These are phyloP conservation scores for Trachelus iudaicus DNA, from an alignment of 2,888 invertebrate genomes.

Conservation along the genomic window DNA sequence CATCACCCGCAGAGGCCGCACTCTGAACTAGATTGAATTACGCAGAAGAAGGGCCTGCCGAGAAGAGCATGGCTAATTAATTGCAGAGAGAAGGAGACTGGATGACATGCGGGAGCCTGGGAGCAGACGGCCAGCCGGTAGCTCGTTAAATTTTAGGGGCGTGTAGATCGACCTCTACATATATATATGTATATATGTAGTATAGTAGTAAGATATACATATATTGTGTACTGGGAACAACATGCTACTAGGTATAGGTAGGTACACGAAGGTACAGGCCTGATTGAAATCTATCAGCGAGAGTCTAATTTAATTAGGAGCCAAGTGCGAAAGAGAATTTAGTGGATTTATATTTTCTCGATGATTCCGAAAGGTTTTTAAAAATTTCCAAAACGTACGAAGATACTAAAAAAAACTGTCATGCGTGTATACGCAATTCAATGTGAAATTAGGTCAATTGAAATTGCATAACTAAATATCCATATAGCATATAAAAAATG, in stretches of 20 bases:
- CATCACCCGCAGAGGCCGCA: slow-evolving; percentile 1
- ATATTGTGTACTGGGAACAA: slow-evolving; percentile 12
- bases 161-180: slow-evolving; percentile 33
- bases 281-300: slow-evolving; percentile 52
- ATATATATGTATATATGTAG: not conserved
- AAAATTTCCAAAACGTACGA: not conserved
- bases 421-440: not conserved
- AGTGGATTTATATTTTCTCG: not conserved
- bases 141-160: slow-evolving; percentile 52
- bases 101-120: slow-evolving; percentile 42
- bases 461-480: not conserved
- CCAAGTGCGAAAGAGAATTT: slow-evolving; percentile 22
- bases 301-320: slow-evolving; percentile 49
- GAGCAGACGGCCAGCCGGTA: slow-evolving; percentile 33
- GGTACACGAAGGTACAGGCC: slow-evolving; percentile 22
- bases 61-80: slow-evolving; percentile 33
- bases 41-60: slow-evolving; percentile 25
- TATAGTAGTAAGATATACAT: not conserved
- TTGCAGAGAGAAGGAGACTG: slow-evolving; percentile 22
- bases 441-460: not conserved
- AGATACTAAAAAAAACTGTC: not conserved
- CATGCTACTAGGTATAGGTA: slow-evolving; percentile 20
- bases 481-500: not conserved
- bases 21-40: slow-evolving; percentile 34
- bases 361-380: not conserved